Evolutionary conservation across 2,113 vertebrate species (phyloP), one percentile per base, ranked within the genome.

Genomic region (Misgurnus mizolepis): DNA sequence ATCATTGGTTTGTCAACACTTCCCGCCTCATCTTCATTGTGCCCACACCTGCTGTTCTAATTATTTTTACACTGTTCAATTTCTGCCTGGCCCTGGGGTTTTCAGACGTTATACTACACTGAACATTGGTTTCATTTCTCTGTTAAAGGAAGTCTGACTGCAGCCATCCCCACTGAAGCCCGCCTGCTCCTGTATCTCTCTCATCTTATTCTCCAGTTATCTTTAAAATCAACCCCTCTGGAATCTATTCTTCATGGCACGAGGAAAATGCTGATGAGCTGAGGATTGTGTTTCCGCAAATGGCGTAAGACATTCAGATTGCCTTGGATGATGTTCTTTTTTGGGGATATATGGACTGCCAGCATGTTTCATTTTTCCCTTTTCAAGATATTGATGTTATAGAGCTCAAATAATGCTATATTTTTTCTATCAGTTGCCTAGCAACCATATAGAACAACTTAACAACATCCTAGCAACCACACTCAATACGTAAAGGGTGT

Each of bases 31-130:
- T 47, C 67, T 69, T 84, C 81, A 66, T 82, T 80, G 79, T 83
- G 67, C 68, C 81, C 84, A 81, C 84, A 85, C 86, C 86, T 86
- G 86, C 73, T 80, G 70, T 83, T 85, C 78, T 87, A 85, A 87
- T 87, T 87, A 87, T 87, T 86, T 83, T 86, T 82, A 85, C 75
- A 81, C 83, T 80, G 83, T 83, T 86, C 80, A 85, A 78, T 82
- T 80, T 85, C 65, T 81, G 73, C 56, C 41, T 40, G 64, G 67
- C 86, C 71, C 67, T 67, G 18, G 81, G 82, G 82, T 82, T 83
- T 83, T 82, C 76, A 83, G 77, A 80, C 73, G 74, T 85, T 81
- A 86, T 82, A 83, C 79, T 83, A 84, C 78, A 81, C 73, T 80
- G 82, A 84, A 84, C 83, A 83, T 83, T 83, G 80, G 78, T 84